Percentiles rank a stretch among this genome's conserved stretches.
phyloP scores from a whole-genome alignment of 1,140 invertebrate species.

The Papilio machaon region DNA sequence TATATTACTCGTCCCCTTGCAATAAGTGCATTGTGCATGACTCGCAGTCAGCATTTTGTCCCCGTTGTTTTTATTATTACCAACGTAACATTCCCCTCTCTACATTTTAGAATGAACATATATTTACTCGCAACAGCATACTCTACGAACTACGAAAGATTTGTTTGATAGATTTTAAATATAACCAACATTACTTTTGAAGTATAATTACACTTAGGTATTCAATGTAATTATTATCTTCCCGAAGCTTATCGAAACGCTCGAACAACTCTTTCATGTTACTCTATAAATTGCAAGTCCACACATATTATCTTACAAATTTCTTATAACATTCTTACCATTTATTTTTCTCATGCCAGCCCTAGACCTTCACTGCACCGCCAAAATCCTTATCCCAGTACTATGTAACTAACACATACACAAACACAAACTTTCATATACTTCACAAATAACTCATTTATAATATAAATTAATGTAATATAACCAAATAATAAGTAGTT shows the following conservation, averaged over 20 bases:
- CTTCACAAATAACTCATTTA: conserved; percentile 58
- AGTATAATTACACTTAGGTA: not conserved
- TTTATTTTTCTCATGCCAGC: conserved; percentile 79
- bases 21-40: conserved; percentile 38
- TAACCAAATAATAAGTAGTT: conserved; percentile 48
- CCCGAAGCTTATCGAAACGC: not conserved
- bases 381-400: conserved; percentile 74
- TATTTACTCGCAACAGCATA: not conserved
- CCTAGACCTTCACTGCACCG: conserved; percentile 72
- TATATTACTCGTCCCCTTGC: conserved; percentile 33
- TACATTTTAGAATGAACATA: conserved; percentile 19
- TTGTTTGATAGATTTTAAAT: not conserved
- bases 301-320: not conserved
- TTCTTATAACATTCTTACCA: conserved; percentile 58
- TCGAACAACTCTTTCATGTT: conserved; percentile 13
- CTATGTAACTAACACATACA: conserved; percentile 74
- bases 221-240: not conserved
- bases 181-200: not conserved
- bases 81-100: conserved; percentile 28
- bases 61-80: conserved; percentile 40
- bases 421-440: conserved; percentile 66
- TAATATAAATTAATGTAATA: conserved; percentile 46
- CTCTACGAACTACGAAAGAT: not conserved
- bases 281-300: not conserved
- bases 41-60: conserved; percentile 36